Evolutionary conservation across 1,140 invertebrate species (phyloP), one percentile per base, ranked within the genome.

Genomic region (Orchesella cincta): DNA sequence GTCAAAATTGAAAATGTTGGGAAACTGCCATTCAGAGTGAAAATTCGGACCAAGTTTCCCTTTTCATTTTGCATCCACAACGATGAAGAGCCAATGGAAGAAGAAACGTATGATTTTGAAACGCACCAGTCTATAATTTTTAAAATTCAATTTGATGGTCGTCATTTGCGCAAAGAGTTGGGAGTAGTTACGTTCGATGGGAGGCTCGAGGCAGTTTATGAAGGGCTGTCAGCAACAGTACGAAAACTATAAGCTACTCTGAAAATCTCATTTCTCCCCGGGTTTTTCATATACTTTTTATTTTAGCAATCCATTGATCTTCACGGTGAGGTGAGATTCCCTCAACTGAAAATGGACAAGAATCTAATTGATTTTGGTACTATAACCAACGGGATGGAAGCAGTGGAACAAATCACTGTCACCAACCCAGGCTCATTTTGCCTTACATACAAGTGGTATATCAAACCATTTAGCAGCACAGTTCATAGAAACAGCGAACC

Each of bases 351-450:
- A 0, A 75, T 86, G 1, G 73, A 80, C 23, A 83, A 84, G 5
- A 77, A 81, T 33, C 51, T 83, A 33, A 75, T 87, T 0, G 78
- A 85, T 57, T 86, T 88, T 71, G 81, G 83, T 34, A 85, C 84
- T 57, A 80, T 86, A 18, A 81, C 83, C 28, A 74, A 84, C 34
- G 85, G 84, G 20, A 84, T 80, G 20, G 83, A 81, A 8, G 77
- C 71, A 0, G 82, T 84, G n/a, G 71, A 83, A 79, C 76, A 79
- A 62, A 70, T 88, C 33, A 79, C 82, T 18, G 35, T 89, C 23
- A 82, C 82, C 31, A 88, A 89, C 79, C 80, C 85, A 36, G 86
- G 85, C n/a, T 84, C 85, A 16, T 78, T 89, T n/a, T 83, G 84
- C 1, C 84, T 86, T 0, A 75, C 79, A 1, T 89, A 85, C 73